Evolutionary conservation across 2,797 vertebrate species (phyloP).

Genomic region (Hypotaenidia okinawae): DNA sequence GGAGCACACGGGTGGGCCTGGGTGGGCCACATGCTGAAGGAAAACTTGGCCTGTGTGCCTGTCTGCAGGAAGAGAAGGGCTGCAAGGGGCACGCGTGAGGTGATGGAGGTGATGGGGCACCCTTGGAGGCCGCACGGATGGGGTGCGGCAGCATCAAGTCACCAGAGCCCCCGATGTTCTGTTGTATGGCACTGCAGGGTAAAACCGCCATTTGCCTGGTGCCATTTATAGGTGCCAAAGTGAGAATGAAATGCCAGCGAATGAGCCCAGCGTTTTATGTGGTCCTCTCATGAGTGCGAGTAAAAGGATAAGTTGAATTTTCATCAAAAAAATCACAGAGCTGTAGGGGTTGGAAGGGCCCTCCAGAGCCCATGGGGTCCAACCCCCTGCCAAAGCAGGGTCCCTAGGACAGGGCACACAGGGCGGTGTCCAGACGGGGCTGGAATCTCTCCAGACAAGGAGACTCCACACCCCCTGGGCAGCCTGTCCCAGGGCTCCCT

Average conservation of each 20-base stretch:
- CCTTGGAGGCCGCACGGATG: too few relatives aligned
- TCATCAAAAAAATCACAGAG: background rate
- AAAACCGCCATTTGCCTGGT: rapidly evolving
- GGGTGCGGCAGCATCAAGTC: background rate
- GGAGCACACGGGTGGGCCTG: too few relatives aligned
- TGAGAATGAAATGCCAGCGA: background rate
- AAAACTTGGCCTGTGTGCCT: too few relatives aligned
- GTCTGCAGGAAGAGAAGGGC: background rate
- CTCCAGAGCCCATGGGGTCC: too few relatives aligned
- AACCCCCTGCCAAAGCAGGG: too few relatives aligned
- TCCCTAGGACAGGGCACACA: too few relatives aligned
- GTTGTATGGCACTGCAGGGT: background rate
- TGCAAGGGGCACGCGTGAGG: background rate
- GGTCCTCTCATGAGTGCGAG: background rate
- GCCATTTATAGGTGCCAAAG: background rate
- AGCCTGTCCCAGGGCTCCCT: too few relatives aligned
- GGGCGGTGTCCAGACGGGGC: too few relatives aligned
- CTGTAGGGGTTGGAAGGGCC: too few relatives aligned
- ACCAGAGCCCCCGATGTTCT: background rate
- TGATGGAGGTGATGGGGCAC: background rate
- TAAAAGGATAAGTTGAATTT: background rate
- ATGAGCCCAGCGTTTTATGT: rapidly evolving
- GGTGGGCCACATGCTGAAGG: background rate
- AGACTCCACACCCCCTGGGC: too few relatives aligned
- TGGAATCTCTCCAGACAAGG: too few relatives aligned